Evolutionary conservation across 2,888 invertebrate genomes (phyloP), one percentile per base, ranked within the genome.

Genomic region (Sympetrum striolatum): DNA sequence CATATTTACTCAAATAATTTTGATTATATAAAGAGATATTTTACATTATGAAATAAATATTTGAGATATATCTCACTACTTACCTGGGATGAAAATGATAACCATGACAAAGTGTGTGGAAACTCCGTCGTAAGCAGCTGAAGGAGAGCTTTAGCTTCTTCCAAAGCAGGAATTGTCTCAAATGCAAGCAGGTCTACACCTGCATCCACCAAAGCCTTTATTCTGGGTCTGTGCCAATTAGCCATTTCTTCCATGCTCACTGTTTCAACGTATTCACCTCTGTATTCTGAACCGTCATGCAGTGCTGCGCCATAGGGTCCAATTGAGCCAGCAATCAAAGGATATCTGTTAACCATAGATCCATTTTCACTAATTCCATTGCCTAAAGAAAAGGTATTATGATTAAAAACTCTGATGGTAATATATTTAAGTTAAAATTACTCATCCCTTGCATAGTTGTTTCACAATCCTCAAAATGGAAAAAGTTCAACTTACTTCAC

Each of bases 271-370:
- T 98, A 98, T 91, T 95, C 95, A 31, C 99, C 99, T n/a, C 96
- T 96, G 93, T 99, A 99, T 93, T 99, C 99, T 0, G 98, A 98
- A 18, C 97, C 97, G 93, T 99, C 98, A 93, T 97, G 97, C 64
- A 98, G 95, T 92, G 96, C 97, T 0, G 98, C 98, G 0, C 98
- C 99, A 93, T 98, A 99, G 0, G 99, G 98, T 0, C 99, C 99
- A 91, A 98, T 96, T 0, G 98, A 98, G 0, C 98, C 99, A 37
- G 97, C 98, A 82, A 99, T 95, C 92, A 96, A 93, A n/a, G 73
- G 73, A 2, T 25, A 2, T 31, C 15, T 73, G 18, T 73, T 73
- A 31, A 31, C 12, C 15, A 31, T 10, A 12, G 22, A 64, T 10
- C n/a, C 12, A 3, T 31, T 73, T 31, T 31, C 14, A 25, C 31